Base-by-base conservation (phyloP, 2,797 vertebrate species). In the Avahi laniger region DNA sequence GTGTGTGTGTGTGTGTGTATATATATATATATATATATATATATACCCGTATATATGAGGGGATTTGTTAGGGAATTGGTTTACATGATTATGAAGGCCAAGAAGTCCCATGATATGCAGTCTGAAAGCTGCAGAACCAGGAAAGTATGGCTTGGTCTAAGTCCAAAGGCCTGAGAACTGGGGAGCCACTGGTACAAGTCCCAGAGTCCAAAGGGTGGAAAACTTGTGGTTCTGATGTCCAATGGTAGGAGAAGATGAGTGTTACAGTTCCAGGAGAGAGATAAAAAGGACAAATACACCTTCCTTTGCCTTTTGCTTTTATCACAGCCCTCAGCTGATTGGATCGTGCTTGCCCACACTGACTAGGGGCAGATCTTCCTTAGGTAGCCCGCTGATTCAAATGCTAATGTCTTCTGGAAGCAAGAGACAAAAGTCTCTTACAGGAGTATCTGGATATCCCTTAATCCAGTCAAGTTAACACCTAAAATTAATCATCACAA, bases 21-120 rank as follows among this genome's bases (percentile, higher is more conserved):
- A 0, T 5, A n/a, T 3, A 10, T 33, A 2, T 63, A 5, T 63
- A 0, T 33, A 15, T 33, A 2, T 33, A 2, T 63, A 0, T 63
- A 12, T n/a, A 17, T 33, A 17, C n/a, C 14, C 12, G 6, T 15
- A n/a, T n/a, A 0, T 50, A 12, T 57, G 20, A 61, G n/a, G 61
- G 48, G 7, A 17, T 12, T 72, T 91, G 35, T 52, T 46, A 59
- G 50, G 2, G 17, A 61, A 57, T 84, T 69, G 20, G 33, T 33
- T 76, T 11, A 76, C 2, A 15, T 59, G 14, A 11, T 76, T 76
- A 20, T 22, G 38, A 70, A 67, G 18, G n/a, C 2, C 57, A 35
- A 65, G 24, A n/a, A 26, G 9, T 57, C 41, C 41, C 38, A 67
- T 30, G 10, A 28, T 59, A 9, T 46, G 24, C 38, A 18, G 61